Evolutionary conservation across 1,140 invertebrate species (phyloP).

Genomic region (Platyura marginata): DNA sequence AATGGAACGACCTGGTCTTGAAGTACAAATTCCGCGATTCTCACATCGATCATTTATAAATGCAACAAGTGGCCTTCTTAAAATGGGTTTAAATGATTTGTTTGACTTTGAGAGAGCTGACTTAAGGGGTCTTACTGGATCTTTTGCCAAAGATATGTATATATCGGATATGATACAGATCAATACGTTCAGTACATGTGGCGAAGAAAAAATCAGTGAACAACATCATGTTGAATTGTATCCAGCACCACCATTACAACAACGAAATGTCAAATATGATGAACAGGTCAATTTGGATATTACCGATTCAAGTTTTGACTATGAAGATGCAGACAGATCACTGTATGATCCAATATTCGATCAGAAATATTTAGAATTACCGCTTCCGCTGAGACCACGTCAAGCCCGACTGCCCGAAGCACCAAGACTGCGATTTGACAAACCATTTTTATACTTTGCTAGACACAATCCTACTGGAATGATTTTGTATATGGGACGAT

Average conservation of each 20-base stretch:
- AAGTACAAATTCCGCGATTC: slow-evolving; percentile 65
- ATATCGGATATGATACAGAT: slow-evolving; percentile 63
- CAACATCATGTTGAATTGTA: slow-evolving; percentile 62
- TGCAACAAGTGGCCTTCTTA: slow-evolving; percentile 48
- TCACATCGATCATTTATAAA: slow-evolving; percentile 65
- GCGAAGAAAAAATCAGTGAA: slow-evolving; percentile 47
- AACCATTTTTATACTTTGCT: slow-evolving; percentile 71
- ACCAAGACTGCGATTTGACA: slow-evolving; percentile 56
- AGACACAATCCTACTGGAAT: slow-evolving; percentile 72
- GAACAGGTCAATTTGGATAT: neutral
- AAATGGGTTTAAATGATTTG: slow-evolving; percentile 61
- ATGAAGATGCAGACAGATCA: slow-evolving; percentile 32
- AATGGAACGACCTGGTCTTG: slow-evolving; percentile 48
- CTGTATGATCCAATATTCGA: slow-evolving; percentile 41
- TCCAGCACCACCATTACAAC: slow-evolving; percentile 38
- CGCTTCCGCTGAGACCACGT: slow-evolving; percentile 41
- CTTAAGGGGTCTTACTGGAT: slow-evolving; percentile 56
- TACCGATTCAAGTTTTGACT: slow-evolving; percentile 10
- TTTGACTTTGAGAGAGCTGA: slow-evolving; percentile 55
- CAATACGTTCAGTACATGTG: slow-evolving; percentile 60
- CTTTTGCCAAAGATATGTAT: slow-evolving; percentile 47
- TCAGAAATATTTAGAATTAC: slow-evolving; percentile 36
- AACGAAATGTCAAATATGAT: slow-evolving; percentile 14
- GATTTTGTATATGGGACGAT: slow-evolving; percentile 67
- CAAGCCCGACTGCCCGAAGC: slow-evolving; percentile 49